Conservation (phyloP, 2,888 invertebrate species). For the Nemotelus pantherinus region DNA sequence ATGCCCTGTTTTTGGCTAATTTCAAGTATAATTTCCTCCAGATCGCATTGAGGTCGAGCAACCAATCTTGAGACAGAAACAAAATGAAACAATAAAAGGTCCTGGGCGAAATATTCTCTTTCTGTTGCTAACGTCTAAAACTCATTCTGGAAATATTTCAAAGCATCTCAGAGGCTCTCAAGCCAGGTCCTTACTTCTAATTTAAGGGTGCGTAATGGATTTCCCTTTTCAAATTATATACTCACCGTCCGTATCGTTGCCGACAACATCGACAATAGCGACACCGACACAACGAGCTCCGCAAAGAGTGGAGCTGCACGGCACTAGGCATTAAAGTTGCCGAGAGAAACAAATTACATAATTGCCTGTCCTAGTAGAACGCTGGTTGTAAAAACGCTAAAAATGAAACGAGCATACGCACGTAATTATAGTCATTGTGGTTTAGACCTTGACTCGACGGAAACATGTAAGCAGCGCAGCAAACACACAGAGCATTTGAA, state of each 20-base stretch:
- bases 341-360: conserved; percentile 2
- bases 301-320: neutral
- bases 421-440: neutral
- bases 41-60: neutral
- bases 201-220: neutral
- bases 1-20: neutral
- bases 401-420: neutral
- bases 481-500: neutral
- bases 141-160: neutral
- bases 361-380: neutral
- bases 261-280: neutral
- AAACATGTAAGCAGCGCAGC: neutral
- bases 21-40: neutral
- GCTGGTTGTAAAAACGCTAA: neutral
- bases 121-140: neutral
- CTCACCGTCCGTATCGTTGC: neutral
- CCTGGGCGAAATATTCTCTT: neutral
- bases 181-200: neutral
- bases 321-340: neutral
- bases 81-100: neutral
- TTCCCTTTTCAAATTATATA: neutral
- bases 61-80: neutral
- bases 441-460: conserved; percentile 8
- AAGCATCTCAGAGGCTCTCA: neutral
- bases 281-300: neutral